These are phyloP conservation scores for Spermophilus dauricus DNA, from an alignment of 2,113 vertebrate species.

Conservation along the genomic window DNA sequence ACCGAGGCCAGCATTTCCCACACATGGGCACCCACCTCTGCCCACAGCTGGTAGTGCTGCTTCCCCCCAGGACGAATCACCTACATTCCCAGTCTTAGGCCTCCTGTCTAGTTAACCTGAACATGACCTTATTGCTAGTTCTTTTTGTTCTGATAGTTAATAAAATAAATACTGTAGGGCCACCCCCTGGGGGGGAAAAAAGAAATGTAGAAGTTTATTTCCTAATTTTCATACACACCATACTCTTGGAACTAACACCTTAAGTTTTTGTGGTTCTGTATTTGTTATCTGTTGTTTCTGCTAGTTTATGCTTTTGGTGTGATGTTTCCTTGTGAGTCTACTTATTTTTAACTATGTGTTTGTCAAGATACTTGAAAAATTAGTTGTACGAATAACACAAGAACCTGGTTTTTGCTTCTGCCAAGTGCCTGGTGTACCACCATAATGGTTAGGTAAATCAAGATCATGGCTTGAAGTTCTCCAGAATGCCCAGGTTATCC, in stretches of 20 bases:
- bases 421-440: neutral
- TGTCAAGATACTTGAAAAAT: neutral
- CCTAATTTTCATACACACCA: neutral
- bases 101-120: too few relatives aligned
- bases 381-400: neutral
- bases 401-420: slow-evolving; percentile 21
- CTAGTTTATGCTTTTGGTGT: neutral
- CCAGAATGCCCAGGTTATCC: neutral
- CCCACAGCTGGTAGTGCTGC: too few relatives aligned
- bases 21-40: too few relatives aligned
- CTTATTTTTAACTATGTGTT: neutral
- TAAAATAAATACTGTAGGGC: too few relatives aligned
- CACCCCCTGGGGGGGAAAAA: neutral
- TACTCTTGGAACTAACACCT: neutral
- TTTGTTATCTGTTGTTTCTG: neutral
- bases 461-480: neutral
- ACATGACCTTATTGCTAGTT: too few relatives aligned
- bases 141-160: too few relatives aligned
- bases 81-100: too few relatives aligned
- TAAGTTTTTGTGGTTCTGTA: neutral
- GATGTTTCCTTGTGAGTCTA: neutral
- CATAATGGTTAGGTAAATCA: neutral
- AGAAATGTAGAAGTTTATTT: neutral
- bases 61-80: too few relatives aligned
- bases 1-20: too few relatives aligned